Evolutionary conservation across 2,888 invertebrate genomes (phyloP).

Genomic region (Cryptus viduatorius): DNA sequence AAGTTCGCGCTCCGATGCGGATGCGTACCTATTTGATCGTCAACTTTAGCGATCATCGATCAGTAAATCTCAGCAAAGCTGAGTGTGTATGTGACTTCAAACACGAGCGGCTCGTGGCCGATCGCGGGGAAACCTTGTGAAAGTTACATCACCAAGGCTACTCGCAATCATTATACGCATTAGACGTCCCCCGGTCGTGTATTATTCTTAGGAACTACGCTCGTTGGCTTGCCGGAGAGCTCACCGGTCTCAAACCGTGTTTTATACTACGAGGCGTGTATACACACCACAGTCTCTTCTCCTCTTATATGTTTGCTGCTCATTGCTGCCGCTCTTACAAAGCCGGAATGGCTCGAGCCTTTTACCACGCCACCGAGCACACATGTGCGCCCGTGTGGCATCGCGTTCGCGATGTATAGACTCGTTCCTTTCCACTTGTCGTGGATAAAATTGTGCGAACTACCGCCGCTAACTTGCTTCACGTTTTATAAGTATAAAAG

Average conservation of each 20-base stretch:
- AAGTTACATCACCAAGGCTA: conserved; percentile 83
- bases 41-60: conserved; percentile 33
- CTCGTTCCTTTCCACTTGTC: conserved; percentile 50
- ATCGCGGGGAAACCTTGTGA: conserved; percentile 80
- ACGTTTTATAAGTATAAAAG: conserved; percentile 31
- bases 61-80: conserved; percentile 49
- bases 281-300: conserved; percentile 41
- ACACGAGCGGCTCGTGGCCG: conserved; percentile 67
- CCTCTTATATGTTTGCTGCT: conserved; percentile 12
- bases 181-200: conserved; percentile 71
- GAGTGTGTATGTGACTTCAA: conserved; percentile 33
- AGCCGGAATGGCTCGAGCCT: conserved; percentile 31
- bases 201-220: conserved; percentile 79
- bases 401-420: conserved; percentile 28
- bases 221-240: conserved; percentile 72
- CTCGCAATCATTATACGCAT: conserved; percentile 75
- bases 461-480: conserved; percentile 20
- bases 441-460: conserved; percentile 38
- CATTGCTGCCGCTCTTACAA: conserved; percentile 34
- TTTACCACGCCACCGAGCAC: conserved; percentile 29
- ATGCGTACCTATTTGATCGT: conserved; percentile 15
- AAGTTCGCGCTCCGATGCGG: background rate
- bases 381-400: conserved; percentile 27
- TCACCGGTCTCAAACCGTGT: conserved; percentile 67
- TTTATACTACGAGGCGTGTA: conserved; percentile 55